Evolutionary conservation across 2,113 vertebrate genomes (phyloP), one percentile per base, ranked within the genome.

Genomic region (Callipepla squamata): DNA sequence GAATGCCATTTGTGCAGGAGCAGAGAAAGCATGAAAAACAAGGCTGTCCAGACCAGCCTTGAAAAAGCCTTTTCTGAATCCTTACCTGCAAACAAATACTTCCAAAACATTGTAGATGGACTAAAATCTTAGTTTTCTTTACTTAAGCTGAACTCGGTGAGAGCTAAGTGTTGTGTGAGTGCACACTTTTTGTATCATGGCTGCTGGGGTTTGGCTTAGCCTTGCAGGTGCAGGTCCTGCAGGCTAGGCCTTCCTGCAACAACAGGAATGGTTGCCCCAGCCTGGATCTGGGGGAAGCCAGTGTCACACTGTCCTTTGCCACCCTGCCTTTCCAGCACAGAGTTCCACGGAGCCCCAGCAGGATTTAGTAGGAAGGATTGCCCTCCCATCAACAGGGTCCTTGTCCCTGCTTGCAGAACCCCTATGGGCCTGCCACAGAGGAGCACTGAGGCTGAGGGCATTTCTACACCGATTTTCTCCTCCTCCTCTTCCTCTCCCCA

Each of bases 221-320:
- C 48, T 58, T n/a, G 32, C 8, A 62, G 21, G 34, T 18, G 6
- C 63, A 79, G 15, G 13, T 22, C 9, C 57, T 85, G 36, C 5
- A 32, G 20, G 25, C n/a, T 70, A 48, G 73, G 26, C 21, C 30
- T 44, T 65, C 42, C 59, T 68, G 19, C 28, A 57, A 42, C 62
- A 28, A 8, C 1, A 2, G 11, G 17, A 66, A n/a, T 0, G 1
- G 34, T 22, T 2, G 6, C 19, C 22, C 38, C 2, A 2, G 6
- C 15, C 6, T 69, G 48, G 36, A 66, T 21, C 1, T 48, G 63
- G 50, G 55, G 6, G 57, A 18, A 51, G 19, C 17, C 32, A 61
- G 30, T 12, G 26, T 76, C 23, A n/a, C 50, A 55, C 7, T 28
- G 22, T 17, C n/a, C n/a, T 55, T 59, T 59, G 13, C 14, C n/a